phyloP scores from a whole-genome alignment of 1,140 invertebrate species.

The Ptiloglossa arizonensis region DNA sequence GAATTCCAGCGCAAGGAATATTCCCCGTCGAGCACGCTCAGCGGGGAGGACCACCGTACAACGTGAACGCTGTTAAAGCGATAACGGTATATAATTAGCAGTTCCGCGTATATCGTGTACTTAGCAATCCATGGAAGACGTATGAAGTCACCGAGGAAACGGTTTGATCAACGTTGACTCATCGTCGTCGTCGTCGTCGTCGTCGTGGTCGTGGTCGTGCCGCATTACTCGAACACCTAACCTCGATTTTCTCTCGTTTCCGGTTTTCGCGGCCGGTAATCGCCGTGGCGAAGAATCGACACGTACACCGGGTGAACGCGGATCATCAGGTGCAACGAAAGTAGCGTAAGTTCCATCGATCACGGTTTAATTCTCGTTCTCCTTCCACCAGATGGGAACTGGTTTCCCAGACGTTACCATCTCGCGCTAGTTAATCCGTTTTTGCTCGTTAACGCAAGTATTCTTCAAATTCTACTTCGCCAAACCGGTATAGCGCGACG shows the following conservation, averaged over 20 bases:
- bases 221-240: neutral
- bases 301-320: neutral
- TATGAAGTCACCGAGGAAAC: constrained; percentile 1
- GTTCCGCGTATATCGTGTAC: neutral
- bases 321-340: neutral
- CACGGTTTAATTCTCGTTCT: neutral
- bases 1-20: neutral
- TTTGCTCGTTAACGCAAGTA: neutral
- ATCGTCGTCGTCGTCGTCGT: no score
- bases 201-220: no score
- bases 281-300: neutral
- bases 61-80: neutral
- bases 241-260: neutral
- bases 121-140: constrained; percentile 38
- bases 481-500: constrained; percentile 6
- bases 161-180: constrained; percentile 15
- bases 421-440: neutral
- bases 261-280: neutral
- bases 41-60: no score
- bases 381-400: neutral
- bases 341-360: neutral
- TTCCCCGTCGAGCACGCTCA: neutral
- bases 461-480: constrained; percentile 5
- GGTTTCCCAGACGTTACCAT: neutral
- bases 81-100: constrained; percentile 45